Base-by-base conservation (phyloP, 2,888 invertebrate genomes). In the Acanthacorydalis orientalis region DNA sequence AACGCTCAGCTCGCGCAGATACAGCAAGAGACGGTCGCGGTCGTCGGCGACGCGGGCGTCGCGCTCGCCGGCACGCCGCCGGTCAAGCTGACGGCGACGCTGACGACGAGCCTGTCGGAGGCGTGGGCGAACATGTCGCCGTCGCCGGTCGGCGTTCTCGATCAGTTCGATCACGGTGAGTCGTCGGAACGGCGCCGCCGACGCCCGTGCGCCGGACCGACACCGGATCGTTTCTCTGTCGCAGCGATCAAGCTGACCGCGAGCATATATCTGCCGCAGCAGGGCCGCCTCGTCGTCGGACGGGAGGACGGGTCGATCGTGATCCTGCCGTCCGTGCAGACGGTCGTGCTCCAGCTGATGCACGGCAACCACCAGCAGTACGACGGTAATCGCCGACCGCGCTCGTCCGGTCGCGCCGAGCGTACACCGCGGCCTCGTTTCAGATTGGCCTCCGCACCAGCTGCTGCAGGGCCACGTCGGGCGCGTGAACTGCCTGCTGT, bases 251-350 rank as follows among this genome's bases (percentile, higher is more conserved):
- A 87, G 57, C 69, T 96, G 45, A 93, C 95, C 0, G 84, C 95
- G 0, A 93, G 93, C 50, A 91, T 97, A 57, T 98, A 93, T 66
- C 72, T 97, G 46, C 84, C 95, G 1, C 82, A 86, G 45, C 93
- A 95, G 59, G 93, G 95, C 57, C 80, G 92, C 7, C 68, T 98
- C 49, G 93, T 96, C 10, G 87, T 95, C 51, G 97, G 97, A 0
- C 74, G 95, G 9, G 90, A 91, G 60, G 93, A 98, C 61, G 98
- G 98, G 2, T 83, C 87, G 47, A 96, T 98, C 51, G 84, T 97
- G 16, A 92, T 97, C 51, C 85, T 93, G 44, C 90, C 95, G 23
- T 97, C 95, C 0, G 91, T 92, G 0, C 92, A 93, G 60, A 92
- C 95, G 0, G 87, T 97, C 4, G 89, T 91, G 77, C 68, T 92